Evolutionary conservation across 2,797 vertebrate genomes (phyloP).

Genomic region (Hydrocynus forskahlii): DNA sequence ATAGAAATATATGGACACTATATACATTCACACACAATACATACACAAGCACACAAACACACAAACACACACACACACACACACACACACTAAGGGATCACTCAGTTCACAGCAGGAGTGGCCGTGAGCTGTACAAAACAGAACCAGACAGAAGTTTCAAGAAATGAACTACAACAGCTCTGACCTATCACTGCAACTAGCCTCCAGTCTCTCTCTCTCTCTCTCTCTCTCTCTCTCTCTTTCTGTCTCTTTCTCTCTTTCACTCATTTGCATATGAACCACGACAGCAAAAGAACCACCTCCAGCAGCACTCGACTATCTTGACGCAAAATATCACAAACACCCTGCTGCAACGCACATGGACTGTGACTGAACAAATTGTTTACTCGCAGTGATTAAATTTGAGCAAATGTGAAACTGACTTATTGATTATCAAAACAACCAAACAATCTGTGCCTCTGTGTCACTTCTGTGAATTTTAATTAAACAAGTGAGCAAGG

Average conservation of each 20-base stretch:
- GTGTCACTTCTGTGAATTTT: too few relatives aligned
- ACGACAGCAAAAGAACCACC: neutral
- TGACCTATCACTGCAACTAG: constrained; percentile 29
- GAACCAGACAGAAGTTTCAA: constrained; percentile 19
- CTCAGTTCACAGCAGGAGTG: neutral
- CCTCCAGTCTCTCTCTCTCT: constrained; percentile 9
- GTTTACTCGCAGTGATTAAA: neutral
- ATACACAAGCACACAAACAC: neutral
- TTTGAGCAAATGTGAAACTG: neutral
- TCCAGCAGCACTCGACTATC: neutral
- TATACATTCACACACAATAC: neutral
- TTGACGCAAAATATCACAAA: constrained; percentile 7
- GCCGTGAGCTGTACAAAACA: neutral
- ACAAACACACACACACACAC: constrained; percentile 24
- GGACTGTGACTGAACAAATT: neutral
- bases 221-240: neutral
- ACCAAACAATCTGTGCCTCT: too few relatives aligned
- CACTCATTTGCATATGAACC: neutral
- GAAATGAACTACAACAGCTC: constrained; percentile 23
- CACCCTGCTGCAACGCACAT: neutral
- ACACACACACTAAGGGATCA: constrained; percentile 12
- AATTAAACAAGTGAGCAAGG: too few relatives aligned
- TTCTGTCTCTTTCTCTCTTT: neutral
- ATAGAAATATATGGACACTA: constrained; percentile 9
- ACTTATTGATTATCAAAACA: neutral